phyloP scores from a whole-genome alignment of 1,140 invertebrate genomes.

The Arion vulgaris region DNA sequence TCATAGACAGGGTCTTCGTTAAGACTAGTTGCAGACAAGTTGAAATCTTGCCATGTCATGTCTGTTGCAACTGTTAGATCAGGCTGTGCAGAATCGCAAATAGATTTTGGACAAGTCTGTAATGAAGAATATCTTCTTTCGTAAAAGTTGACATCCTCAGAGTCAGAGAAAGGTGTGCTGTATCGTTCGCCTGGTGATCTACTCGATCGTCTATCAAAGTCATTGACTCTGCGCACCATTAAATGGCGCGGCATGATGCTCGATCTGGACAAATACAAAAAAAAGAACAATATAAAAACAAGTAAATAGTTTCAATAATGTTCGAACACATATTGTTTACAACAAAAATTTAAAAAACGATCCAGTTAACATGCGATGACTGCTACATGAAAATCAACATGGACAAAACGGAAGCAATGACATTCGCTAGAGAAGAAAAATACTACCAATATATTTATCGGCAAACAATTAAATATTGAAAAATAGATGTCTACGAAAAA shows the following conservation, averaged over 20 bases:
- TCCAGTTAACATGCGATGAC: too few relatives aligned
- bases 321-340: too few relatives aligned
- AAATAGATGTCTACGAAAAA: too few relatives aligned
- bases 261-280: background rate
- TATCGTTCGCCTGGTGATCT: background rate
- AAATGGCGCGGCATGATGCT: slow-evolving; percentile 2
- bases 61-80: background rate
- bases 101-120: background rate
- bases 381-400: too few relatives aligned
- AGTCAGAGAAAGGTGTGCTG: background rate
- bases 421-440: too few relatives aligned
- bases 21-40: background rate
- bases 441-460: too few relatives aligned
- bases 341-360: too few relatives aligned
- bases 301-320: too few relatives aligned
- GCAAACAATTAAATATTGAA: too few relatives aligned
- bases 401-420: too few relatives aligned
- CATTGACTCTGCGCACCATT: background rate
- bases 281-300: background rate
- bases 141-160: background rate
- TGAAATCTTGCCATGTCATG: background rate
- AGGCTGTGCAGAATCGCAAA: background rate
- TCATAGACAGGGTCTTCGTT: background rate
- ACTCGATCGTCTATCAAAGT: background rate
- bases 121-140: background rate